These are phyloP conservation scores for Pristionchus fissidentatus DNA, from an alignment of 2,888 invertebrate species.

Conservation along the genomic window DNA sequence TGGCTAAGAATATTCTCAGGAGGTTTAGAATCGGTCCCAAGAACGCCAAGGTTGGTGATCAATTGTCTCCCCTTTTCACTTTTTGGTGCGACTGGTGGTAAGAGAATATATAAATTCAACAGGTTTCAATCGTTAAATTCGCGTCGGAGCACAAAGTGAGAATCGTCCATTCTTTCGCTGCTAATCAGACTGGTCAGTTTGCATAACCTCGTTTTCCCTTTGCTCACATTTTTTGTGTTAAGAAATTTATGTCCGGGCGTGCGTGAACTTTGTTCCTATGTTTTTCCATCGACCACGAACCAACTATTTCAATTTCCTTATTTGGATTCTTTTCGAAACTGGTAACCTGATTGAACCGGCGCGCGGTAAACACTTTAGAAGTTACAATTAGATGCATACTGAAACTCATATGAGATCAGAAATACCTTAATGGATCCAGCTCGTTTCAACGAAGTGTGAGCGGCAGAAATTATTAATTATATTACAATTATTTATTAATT, in stretches of 20 bases:
- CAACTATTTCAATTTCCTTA: no score
- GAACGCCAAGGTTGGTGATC: conserved; percentile 59
- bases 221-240: background rate
- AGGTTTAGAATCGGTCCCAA: conserved; percentile 60
- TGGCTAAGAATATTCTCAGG: conserved; percentile 62
- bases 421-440: no score
- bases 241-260: no score
- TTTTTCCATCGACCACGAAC: no score
- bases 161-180: conserved; percentile 61
- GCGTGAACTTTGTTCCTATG: no score
- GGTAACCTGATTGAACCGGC: no score
- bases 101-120: background rate
- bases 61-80: background rate
- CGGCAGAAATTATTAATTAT: no score
- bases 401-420: no score
- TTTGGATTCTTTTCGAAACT: no score
- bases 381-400: no score
- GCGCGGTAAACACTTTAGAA: no score
- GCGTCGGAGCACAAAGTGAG: conserved; percentile 63
- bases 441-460: no score
- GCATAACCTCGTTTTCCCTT: background rate
- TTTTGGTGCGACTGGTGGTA: background rate
- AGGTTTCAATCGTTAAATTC: conserved; percentile 65
- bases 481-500: background rate
- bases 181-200: conserved; percentile 47